Conservation (phyloP, 2,113 vertebrate genomes). For the Hippocampus comes region DNA sequence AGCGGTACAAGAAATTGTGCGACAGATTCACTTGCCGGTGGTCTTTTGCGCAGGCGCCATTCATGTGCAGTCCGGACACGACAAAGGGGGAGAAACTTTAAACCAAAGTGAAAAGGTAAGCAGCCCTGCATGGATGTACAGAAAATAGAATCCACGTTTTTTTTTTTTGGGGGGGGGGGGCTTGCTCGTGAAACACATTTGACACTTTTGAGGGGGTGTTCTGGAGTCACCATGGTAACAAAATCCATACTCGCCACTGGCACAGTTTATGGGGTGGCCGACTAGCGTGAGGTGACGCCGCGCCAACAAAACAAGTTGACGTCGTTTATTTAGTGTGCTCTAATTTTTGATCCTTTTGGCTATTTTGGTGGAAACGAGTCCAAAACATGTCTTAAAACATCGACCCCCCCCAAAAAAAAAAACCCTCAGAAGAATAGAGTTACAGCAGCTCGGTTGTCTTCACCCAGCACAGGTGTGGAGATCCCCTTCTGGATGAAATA, state of each 20-base stretch:
- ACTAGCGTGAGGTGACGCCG: too few relatives aligned
- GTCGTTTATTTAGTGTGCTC: not conserved
- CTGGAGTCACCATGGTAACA: too few relatives aligned
- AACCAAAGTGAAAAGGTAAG: not conserved
- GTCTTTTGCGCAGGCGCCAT: not conserved
- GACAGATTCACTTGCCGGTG: not conserved
- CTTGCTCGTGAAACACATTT: too few relatives aligned
- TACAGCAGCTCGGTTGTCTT: not conserved
- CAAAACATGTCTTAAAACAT: not conserved
- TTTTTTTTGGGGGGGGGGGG: too few relatives aligned
- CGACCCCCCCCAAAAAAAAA: not conserved
- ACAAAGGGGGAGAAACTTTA: not conserved
- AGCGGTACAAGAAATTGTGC: not conserved
- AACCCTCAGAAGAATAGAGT: not conserved
- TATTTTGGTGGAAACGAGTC: not conserved
- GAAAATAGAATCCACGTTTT: too few relatives aligned
- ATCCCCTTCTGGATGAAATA: not conserved
- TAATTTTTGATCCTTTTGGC: not conserved
- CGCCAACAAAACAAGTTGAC: too few relatives aligned
- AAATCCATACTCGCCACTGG: too few relatives aligned
- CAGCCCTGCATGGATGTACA: not conserved
- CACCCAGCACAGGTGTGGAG: too few relatives aligned
- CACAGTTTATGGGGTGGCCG: too few relatives aligned
- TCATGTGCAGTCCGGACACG: not conserved
- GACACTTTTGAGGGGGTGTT: too few relatives aligned